Base-by-base conservation (phyloP, 1,140 invertebrate species). In the Agrypnia vestita region DNA sequence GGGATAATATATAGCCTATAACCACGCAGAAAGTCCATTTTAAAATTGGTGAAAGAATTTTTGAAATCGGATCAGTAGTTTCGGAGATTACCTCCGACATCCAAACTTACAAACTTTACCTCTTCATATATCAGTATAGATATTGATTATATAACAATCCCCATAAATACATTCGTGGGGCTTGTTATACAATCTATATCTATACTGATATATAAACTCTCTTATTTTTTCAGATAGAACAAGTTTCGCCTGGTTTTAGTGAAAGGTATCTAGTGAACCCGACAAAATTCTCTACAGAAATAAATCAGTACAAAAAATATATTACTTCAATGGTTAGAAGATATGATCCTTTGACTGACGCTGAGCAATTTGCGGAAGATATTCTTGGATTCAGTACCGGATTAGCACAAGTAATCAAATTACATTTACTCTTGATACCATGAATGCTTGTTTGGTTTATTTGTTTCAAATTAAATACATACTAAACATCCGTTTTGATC, bases 361-460 rank as follows among this genome's bases (percentile, higher is more conserved):
- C 87, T 0, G 80, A 86, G 19, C 85, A 86, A n/a, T 93, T 93
- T 82, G 92, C 93, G 0, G 90, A 92, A 19, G 92, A 94, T 80
- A 92, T 96, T 81, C 89, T 96, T 6, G 86, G 90, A 6, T 93
- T 96, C 84, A 94, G 94, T 85, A 93, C 90, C 0, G 85, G 91
- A 80, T 85, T 96, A 35, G 94, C 95, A n/a, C 91, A 91, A 87
- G 92, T 93, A 84, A 84, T 35, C 1, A 35, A 78, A 25, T 51
- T 21, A 53, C 8, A n/a, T 49, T 8, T 56, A 59, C 11, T 56
- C 4, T 21, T 25, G 25, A 1, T 35, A 35, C 6, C 25, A 35
- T 6, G 6, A 35, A 35, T 35, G 6, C 4, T 53, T 71, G 25
- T 21, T 53, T 71, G 25, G 3, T 44, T 9, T 51, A 15, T 51